Conservation (phyloP, 2,797 vertebrate genomes). For the Epinephelus coioides region DNA sequence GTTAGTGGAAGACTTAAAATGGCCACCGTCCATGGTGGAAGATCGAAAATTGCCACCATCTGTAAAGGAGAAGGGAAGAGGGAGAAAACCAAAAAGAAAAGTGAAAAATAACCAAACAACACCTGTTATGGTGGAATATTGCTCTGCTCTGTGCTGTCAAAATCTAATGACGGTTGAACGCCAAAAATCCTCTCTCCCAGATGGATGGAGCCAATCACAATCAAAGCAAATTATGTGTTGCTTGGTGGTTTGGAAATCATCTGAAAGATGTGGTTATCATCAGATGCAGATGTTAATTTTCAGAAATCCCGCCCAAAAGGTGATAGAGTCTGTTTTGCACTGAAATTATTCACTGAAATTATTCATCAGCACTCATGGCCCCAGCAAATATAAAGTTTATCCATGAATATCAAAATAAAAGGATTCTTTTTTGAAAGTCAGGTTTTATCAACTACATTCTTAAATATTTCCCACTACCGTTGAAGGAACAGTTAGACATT, state of each 20-base stretch:
- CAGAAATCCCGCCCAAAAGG: constrained; percentile 46
- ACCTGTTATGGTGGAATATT: constrained; percentile 36
- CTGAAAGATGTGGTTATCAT: constrained; percentile 53
- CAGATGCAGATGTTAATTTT: constrained; percentile 49
- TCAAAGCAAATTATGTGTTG: constrained; percentile 63
- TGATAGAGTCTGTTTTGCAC: constrained; percentile 33
- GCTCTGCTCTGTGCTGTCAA: constrained; percentile 30
- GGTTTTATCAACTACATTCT: constrained; percentile 10
- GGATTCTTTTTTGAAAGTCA: constrained; percentile 4
- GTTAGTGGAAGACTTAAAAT: constrained; percentile 83
- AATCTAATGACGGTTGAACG: constrained; percentile 38
- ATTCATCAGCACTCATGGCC: constrained; percentile 30
- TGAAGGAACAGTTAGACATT: not conserved
- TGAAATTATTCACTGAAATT: constrained; percentile 19
- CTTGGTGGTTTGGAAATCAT: constrained; percentile 56
- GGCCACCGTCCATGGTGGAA: constrained; percentile 86
- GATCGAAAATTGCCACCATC: constrained; percentile 74
- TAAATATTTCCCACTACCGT: not conserved
- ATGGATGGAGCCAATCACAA: constrained; percentile 63
- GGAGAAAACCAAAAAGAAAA: constrained; percentile 10
- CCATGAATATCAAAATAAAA: constrained; percentile 27
- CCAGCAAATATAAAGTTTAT: constrained; percentile 18
- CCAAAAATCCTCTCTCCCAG: constrained; percentile 44
- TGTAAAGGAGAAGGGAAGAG: constrained; percentile 35
- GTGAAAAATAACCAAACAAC: constrained; percentile 30